These are phyloP conservation scores for Drosophila nigricruria DNA, from an alignment of 2,888 invertebrate species.

Conservation along the genomic window DNA sequence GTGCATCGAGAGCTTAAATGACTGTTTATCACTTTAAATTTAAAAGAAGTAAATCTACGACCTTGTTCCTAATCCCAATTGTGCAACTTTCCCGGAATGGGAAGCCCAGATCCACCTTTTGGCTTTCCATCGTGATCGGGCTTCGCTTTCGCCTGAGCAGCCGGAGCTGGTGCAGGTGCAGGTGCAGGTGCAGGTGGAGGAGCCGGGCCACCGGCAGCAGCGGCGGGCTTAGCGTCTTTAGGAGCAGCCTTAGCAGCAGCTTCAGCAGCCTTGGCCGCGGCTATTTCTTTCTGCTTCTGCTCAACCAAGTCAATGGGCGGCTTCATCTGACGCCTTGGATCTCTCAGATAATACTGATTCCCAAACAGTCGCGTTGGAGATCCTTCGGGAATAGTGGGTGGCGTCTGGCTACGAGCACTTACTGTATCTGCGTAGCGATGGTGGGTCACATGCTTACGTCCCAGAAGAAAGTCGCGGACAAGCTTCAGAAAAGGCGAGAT, in stretches of 20 bases:
- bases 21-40: constrained; percentile 7
- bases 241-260: background rate
- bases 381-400: constrained; percentile 5
- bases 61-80: constrained; percentile 35
- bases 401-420: constrained; percentile 25
- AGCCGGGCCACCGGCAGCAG: background rate
- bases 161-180: background rate
- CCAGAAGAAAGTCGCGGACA: constrained; percentile 60
- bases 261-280: constrained; percentile 13
- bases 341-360: constrained; percentile 43
- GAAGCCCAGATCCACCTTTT: background rate
- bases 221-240: background rate
- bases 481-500: constrained; percentile 54
- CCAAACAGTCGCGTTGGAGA: constrained; percentile 10
- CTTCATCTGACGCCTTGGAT: constrained; percentile 45
- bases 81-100: constrained; percentile 34
- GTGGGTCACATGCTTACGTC: constrained; percentile 50
- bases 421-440: constrained; percentile 45
- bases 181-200: background rate
- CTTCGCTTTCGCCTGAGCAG: background rate
- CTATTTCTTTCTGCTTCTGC: constrained; percentile 25
- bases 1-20: background rate
- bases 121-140: background rate
- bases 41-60: background rate
- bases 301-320: constrained; percentile 55